Base-by-base conservation (phyloP, 2,113 vertebrate species). In the Aegotheles bennettii region DNA sequence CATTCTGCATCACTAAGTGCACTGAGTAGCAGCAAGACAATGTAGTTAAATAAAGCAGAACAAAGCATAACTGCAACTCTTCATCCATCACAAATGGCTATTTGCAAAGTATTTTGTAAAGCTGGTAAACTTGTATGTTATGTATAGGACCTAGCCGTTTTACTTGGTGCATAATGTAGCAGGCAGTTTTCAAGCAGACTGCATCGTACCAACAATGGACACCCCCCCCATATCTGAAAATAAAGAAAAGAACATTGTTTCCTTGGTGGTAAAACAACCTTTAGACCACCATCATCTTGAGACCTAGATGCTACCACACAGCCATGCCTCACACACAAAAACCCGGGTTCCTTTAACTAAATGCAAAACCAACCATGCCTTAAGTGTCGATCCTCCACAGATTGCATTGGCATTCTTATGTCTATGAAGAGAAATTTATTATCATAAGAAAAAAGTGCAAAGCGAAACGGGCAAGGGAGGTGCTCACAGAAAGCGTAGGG, bases 111-210 rank as follows among this genome's bases (percentile, higher is more conserved):
- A 45, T 12, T 36, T 7, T 16, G 10, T 24, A 9, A 16, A 71
- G 38, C 45, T 28, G 75, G 25, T 71, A 11, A 59, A 43, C 12
- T 29, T 16, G 29, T 42, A n/a, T 15, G 5, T 31, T 16, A 0
- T 0, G 0, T 2, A 13, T 24, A 36, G 36, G 42, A 25, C 7
- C 3, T 3, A 14, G 40, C 7, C 2, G 5, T 48, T 75, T 17
- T 3, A 29, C 3, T 0, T 25, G 14, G 69, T 2, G 33, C 33
- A 4, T 19, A 36, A 43, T 0, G 1, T 1, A 33, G 26, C 25
- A 11, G 76, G 47, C 35, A 17, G 63, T 29, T 79, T 40, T 24
- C 56, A 67, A 36, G 51, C n/a, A 9, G 4, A 15, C 38, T 17
- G 35, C 53, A 29, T 3, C 4, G 1, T 25, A 36, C 16, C 2